Evolutionary conservation across 2,113 vertebrate species (phyloP), one percentile per base, ranked within the genome.

Genomic region (Rhea americana): DNA sequence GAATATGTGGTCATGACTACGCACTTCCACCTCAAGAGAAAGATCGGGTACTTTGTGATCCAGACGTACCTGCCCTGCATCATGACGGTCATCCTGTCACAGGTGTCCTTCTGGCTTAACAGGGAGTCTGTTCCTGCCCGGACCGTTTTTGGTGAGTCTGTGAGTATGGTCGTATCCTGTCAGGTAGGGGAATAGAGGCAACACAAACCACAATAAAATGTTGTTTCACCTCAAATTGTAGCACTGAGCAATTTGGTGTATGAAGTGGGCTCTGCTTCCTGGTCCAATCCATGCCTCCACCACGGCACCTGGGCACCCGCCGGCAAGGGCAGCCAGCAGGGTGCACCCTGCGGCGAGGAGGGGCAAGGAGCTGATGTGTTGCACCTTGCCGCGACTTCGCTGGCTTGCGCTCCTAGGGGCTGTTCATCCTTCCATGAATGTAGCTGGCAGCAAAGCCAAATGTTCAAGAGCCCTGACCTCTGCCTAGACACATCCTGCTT

Each of bases 51-150:
- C 96, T 99, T 99, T 97, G 99, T 99, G 97, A 99, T 99, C 97
- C 99, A 99, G 96, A 99, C 99, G 53, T 99, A 99, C 97, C 98
- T 99, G 65, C 99, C 99, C 70, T 99, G 99, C 98, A 99, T 99
- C 96, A 99, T 99, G 99, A 99, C 99, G 1, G 99, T 99, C 97
- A 99, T 99, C 95, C 98, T 99, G 91, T 99, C 99, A 92, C 99
- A 99, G 97, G 99, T 99, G 53, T 99, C 99, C 95, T 99, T 99
- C 98, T 99, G 99, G 99, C 98, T 99, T 59, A 99, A 99, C 97
- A 98, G 99, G 90, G 99, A 99, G 90, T 99, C 99, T 0, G 99
- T 99, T 72, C 99, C 99, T 53, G 99, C 99, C 5, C 98, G 99
- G 89, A 99, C 99, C 0, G 99, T 99, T 30, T 99, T 99, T 59